Conservation (phyloP, 2,113 vertebrate species). For the Chrysochloris asiatica region DNA sequence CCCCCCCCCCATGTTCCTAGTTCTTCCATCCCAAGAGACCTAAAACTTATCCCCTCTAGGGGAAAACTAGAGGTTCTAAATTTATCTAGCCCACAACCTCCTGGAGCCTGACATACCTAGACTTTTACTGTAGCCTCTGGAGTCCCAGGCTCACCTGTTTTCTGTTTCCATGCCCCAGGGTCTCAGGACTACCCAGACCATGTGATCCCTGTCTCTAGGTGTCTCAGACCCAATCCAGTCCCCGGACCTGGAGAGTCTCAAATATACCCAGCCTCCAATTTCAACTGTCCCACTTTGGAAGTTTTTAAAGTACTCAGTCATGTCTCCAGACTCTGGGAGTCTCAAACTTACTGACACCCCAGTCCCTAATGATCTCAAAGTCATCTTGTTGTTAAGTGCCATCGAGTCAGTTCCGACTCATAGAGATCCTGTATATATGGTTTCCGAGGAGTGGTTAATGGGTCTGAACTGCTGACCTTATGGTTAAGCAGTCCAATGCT, state of each 20-base stretch:
- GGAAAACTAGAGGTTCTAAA: neutral
- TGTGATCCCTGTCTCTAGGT: neutral
- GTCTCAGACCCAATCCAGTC: constrained; percentile 25
- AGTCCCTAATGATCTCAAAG: constrained; percentile 8
- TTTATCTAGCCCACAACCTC: neutral
- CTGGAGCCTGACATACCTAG: neutral
- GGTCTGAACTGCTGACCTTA: too few species aligned
- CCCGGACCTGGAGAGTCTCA: constrained; percentile 14
- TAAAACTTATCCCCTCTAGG: neutral
- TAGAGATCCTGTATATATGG: too few species aligned
- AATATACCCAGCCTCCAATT: neutral
- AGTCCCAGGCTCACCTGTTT: neutral
- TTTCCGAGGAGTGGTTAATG: too few species aligned
- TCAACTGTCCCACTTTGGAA: neutral
- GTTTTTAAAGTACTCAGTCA: neutral
- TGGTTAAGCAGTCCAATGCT: too few species aligned
- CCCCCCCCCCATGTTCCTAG: neutral
- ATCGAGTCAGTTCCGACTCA: too few species aligned
- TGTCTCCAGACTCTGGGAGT: neutral
- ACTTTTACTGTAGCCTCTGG: neutral
- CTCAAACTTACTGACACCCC: neutral
- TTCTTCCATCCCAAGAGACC: neutral
- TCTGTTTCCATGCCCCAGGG: neutral
- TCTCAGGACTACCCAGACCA: constrained; percentile 17
- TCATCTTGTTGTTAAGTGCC: too few species aligned